These are phyloP conservation scores for Galaxias olidus DNA, from an alignment of 2,797 vertebrate genomes.

Conservation along the genomic window DNA sequence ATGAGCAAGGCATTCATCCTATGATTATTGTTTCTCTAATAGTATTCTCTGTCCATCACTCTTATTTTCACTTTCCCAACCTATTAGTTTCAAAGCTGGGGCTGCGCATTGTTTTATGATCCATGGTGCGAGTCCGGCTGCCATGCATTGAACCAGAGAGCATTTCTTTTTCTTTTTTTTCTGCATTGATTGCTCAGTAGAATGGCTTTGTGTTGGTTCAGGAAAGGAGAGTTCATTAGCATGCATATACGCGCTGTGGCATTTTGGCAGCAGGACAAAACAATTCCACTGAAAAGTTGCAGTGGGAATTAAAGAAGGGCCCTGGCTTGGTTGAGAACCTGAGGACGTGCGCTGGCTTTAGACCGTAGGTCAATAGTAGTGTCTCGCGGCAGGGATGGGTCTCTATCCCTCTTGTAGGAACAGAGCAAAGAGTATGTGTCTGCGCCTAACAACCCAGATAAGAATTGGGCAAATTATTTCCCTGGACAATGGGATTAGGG, in stretches of 20 bases:
- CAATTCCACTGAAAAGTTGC: constrained; percentile 48
- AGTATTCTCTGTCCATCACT: constrained; percentile 24
- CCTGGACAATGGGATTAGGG: constrained; percentile 3
- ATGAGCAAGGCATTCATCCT: constrained; percentile 28
- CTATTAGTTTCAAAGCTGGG: constrained; percentile 41
- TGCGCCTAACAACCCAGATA: constrained; percentile 2
- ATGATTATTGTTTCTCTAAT: constrained; percentile 38
- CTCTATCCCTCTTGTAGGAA: not conserved
- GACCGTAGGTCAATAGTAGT: constrained; percentile 32
- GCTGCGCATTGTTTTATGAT: constrained; percentile 48
- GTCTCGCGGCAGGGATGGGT: constrained; percentile 19
- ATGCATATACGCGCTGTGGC: constrained; percentile 57
- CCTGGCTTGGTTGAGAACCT: constrained; percentile 37
- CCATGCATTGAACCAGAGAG: constrained; percentile 41
- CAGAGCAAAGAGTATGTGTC: not conserved
- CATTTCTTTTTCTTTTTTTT: constrained; percentile 51
- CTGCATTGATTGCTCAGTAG: constrained; percentile 49
- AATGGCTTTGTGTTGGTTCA: constrained; percentile 42
- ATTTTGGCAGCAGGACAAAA: constrained; percentile 58
- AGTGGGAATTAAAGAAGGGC: constrained; percentile 48
- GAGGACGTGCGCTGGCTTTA: constrained; percentile 21
- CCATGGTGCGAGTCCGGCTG: constrained; percentile 29
- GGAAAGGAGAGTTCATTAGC: constrained; percentile 57
- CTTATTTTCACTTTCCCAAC: constrained; percentile 45
- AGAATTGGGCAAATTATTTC: constrained; percentile 5